These are phyloP conservation scores for Myiozetetes cayanensis DNA, from an alignment of 2,113 vertebrate species.

Conservation along the genomic window DNA sequence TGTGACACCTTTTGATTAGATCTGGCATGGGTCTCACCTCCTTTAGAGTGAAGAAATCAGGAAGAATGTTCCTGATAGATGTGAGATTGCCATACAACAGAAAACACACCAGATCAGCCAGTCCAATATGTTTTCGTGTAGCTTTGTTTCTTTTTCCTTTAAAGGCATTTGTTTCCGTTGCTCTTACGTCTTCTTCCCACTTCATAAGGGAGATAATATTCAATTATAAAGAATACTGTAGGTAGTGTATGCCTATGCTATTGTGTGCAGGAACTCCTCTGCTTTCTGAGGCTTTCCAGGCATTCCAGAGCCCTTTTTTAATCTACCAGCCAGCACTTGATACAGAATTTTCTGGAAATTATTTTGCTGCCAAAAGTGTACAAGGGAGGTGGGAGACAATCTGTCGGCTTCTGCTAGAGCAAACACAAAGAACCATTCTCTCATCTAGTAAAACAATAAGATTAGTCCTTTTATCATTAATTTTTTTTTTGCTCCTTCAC, in stretches of 20 bases:
- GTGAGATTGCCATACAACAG: not conserved
- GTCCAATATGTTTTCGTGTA: not conserved
- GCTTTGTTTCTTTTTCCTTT: not conserved
- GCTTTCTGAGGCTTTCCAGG: slow-evolving; percentile 47
- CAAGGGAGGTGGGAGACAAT: slow-evolving; percentile 33
- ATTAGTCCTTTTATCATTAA: slow-evolving; percentile 78
- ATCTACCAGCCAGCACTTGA: slow-evolving; percentile 25
- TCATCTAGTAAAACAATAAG: slow-evolving; percentile 76
- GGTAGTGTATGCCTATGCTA: not conserved
- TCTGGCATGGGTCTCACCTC: not conserved
- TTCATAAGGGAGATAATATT: not conserved
- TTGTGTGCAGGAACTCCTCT: not conserved
- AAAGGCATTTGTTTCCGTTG: not conserved
- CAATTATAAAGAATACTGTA: not conserved
- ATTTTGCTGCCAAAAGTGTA: slow-evolving; percentile 68
- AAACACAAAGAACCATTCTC: slow-evolving; percentile 73
- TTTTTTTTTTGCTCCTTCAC: slow-evolving; percentile 69
- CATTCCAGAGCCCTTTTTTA: slow-evolving; percentile 21
- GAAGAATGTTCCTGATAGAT: not conserved
- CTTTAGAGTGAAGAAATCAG: not conserved
- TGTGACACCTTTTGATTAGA: not conserved
- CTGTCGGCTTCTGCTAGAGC: slow-evolving; percentile 60
- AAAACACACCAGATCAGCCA: not conserved
- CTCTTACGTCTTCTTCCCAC: not conserved
- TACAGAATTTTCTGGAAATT: slow-evolving; percentile 63